Base-by-base conservation (phyloP, 2,113 vertebrate species). In the Paralichthys olivaceus region DNA sequence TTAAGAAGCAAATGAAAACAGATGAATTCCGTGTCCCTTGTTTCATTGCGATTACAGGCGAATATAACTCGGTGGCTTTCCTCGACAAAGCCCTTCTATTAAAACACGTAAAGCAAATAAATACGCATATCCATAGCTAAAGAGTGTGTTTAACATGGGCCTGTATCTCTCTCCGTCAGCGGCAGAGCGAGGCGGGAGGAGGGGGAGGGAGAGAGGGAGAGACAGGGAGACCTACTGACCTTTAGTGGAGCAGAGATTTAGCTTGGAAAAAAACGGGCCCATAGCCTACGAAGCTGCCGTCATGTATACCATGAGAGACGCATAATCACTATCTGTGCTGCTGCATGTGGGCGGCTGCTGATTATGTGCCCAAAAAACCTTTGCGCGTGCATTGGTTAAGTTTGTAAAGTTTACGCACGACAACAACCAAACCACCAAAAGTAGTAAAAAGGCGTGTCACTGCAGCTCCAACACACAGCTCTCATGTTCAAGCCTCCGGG, bases 211-310 rank as follows among this genome's bases (percentile, higher is more conserved):
- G 84, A 49, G 73, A 77, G 79, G 83, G 84, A 70, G 47, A 84
- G 84, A 83, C 84, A 79, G 75, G 49, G 83, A 83, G 88, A 90
- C 87, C 89, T 88, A 68, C 87, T 92, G 90, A 91, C 90, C 91
- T 92, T 90, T 89, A 84, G 84, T 87, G 89, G 37, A 89, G 87
- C 91, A 82, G 87, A 90, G 90, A 90, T 92, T 91, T 91, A 88
- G 90, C 83, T 85, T 32, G 57, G 62, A 72, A 70, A 85, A 66
- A 77, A 75, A 84, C 62, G 67, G 84, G 69, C 72, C 80, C 75
- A 85, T 81, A 87, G 90, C 88, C 87, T 78, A 84, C 84, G 86
- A 83, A 86, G 75, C 3, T 77, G 62, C 84, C 80, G 84, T 87
- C 82, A 87, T 49, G 2, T 90, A 84, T 67, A 92, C 85, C 72